Percentiles rank a stretch among this genome's conserved stretches.
Conservation (phyloP, 1,140 invertebrate species). For the Zaprionus camerounensis region DNA sequence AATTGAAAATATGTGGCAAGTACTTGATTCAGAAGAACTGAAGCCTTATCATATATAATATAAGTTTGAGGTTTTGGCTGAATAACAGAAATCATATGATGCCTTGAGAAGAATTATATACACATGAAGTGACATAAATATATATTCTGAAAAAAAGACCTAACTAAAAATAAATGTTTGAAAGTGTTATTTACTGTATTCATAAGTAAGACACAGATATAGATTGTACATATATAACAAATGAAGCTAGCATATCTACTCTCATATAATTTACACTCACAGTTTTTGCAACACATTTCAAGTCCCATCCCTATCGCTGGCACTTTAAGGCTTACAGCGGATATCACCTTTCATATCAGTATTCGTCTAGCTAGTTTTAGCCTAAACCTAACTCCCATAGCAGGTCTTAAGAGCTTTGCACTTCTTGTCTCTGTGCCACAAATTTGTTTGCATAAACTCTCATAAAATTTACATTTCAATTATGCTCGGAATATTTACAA, state of each 20-base stretch:
- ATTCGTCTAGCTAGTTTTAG: not conserved
- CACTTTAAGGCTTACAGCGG: not conserved
- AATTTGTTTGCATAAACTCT: constrained; percentile 44
- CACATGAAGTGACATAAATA: no score
- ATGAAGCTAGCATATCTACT: not conserved
- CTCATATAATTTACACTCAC: not conserved
- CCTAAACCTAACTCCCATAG: not conserved
- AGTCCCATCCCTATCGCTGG: not conserved
- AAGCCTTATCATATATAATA: no score
- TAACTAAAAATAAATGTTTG: no score
- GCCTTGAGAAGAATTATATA: no score
- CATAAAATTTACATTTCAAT: constrained; percentile 77
- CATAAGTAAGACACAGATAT: no score
- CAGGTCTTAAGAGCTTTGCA: constrained; percentile 25
- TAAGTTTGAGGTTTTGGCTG: no score
- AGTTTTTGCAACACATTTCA: not conserved
- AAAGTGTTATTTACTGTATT: no score
- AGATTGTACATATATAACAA: no score
- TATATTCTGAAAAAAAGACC: no score
- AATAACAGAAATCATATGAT: no score
- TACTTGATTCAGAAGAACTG: no score
- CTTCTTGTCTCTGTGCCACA: constrained; percentile 25
- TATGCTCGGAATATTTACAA: constrained; percentile 52
- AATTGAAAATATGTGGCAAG: no score
- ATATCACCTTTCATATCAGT: not conserved